Conservation (phyloP, 2,888 invertebrate genomes). For the Brachycybe producta region DNA sequence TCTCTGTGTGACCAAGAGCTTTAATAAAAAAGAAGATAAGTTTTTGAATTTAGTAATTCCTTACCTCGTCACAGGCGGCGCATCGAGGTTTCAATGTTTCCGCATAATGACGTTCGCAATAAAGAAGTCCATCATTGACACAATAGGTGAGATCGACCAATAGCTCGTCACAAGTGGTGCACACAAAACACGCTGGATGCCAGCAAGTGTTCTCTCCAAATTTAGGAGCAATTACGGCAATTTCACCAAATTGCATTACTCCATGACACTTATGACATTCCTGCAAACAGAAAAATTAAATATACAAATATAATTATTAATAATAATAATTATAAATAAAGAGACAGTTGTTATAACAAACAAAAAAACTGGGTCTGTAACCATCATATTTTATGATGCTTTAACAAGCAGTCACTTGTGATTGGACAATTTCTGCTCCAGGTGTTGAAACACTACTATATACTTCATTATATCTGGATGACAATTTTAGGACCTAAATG, state of each 20-base stretch:
- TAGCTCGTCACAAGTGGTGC: conserved; percentile 74
- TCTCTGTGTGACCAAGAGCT: no score
- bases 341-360: no score
- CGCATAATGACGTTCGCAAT: conserved; percentile 92
- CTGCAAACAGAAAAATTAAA: conserved; percentile 34
- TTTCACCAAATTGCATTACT: conserved; percentile 60
- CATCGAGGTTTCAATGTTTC: conserved; percentile 91
- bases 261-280: conserved; percentile 74
- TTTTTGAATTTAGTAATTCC: no score
- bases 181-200: conserved; percentile 89
- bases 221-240: conserved; percentile 73
- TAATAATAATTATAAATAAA: not conserved
- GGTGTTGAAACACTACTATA: no score
- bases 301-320: conserved; percentile 13
- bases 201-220: conserved; percentile 60
- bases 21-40: no score
- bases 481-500: no score
- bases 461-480: no score
- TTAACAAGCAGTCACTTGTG: no score
- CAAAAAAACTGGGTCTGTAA: no score
- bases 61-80: conserved; percentile 95
- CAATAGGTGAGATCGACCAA: conserved; percentile 95
- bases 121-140: conserved; percentile 70
- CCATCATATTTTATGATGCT: no score
- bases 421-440: no score